These are phyloP conservation scores for Erpobdella octoculata DNA, from an alignment of 2,888 invertebrate genomes.

Conservation along the genomic window DNA sequence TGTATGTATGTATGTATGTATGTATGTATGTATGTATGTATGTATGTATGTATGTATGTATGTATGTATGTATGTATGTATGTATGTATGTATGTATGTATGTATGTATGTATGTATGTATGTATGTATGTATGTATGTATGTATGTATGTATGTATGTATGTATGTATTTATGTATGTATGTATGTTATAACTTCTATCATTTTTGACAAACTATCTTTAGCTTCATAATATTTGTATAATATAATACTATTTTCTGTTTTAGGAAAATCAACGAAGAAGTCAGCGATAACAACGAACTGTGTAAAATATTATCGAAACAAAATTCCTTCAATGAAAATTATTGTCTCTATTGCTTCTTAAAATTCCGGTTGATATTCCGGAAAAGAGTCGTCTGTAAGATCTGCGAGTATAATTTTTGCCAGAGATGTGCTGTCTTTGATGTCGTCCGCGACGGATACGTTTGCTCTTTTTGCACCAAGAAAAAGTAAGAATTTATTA, in stretches of 20 bases:
- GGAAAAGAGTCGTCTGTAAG: constrained; percentile 44
- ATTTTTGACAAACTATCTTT: background rate
- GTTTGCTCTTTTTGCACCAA: constrained; percentile 48
- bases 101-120: too few species aligned
- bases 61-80: too few species aligned
- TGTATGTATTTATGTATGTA: too few species aligned
- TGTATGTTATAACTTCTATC: too few species aligned
- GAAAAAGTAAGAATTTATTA: constrained; percentile 42
- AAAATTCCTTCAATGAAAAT: constrained; percentile 45
- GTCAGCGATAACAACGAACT: constrained; percentile 43
- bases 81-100: too few species aligned
- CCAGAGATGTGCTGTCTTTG: constrained; percentile 42
- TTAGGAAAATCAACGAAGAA: constrained; percentile 44
- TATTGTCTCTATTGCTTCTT: constrained; percentile 46
- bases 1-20: too few species aligned
- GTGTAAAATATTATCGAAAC: constrained; percentile 40
- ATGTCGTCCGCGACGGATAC: constrained; percentile 31
- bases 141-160: too few species aligned
- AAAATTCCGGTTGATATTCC: constrained; percentile 43
- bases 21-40: too few species aligned
- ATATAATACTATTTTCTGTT: background rate
- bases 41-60: too few species aligned
- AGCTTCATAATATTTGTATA: background rate
- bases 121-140: too few species aligned
- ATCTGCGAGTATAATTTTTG: constrained; percentile 48